These are phyloP conservation scores for Ischnus inquisitorius DNA, from an alignment of 2,888 invertebrate genomes.

Conservation along the genomic window DNA sequence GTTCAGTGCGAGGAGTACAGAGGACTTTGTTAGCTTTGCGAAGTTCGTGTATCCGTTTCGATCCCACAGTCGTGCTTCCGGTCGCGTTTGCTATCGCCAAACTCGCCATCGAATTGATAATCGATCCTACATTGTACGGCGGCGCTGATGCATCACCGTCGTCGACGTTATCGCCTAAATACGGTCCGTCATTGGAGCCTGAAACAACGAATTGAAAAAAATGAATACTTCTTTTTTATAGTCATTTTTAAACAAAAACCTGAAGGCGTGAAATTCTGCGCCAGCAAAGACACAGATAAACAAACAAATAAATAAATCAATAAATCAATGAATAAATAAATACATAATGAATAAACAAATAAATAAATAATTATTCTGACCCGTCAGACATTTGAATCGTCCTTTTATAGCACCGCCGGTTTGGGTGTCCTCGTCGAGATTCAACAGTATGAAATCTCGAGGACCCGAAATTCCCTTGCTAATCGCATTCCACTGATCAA, in stretches of 20 bases:
- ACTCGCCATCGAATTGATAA: conserved; percentile 74
- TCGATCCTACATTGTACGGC: conserved; percentile 71
- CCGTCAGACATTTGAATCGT: conserved; percentile 78
- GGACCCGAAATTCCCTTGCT: conserved; percentile 81
- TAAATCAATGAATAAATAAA: no score
- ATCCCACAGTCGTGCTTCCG: neutral
- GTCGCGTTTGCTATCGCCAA: conserved; percentile 72
- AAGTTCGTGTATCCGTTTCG: conserved; percentile 62
- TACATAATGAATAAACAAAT: neutral
- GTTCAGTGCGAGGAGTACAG: conserved; percentile 69
- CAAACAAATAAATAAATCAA: no score
- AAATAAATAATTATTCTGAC: conserved; percentile 65
- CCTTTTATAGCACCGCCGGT: conserved; percentile 74
- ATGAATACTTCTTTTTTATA: no score
- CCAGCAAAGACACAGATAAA: no score
- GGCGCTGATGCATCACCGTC: conserved; percentile 71
- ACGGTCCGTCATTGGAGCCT: conserved; percentile 72
- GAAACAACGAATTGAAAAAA: no score
- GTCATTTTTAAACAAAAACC: no score
- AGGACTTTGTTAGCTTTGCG: conserved; percentile 70
- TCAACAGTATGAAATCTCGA: conserved; percentile 89
- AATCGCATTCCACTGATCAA: conserved; percentile 84
- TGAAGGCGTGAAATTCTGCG: no score
- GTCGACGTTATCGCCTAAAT: conserved; percentile 76
- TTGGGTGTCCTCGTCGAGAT: conserved; percentile 88